These are phyloP conservation scores for Porites rus DNA, from an alignment of 92 coral and sea anemone genomes.

Conservation along the genomic window DNA sequence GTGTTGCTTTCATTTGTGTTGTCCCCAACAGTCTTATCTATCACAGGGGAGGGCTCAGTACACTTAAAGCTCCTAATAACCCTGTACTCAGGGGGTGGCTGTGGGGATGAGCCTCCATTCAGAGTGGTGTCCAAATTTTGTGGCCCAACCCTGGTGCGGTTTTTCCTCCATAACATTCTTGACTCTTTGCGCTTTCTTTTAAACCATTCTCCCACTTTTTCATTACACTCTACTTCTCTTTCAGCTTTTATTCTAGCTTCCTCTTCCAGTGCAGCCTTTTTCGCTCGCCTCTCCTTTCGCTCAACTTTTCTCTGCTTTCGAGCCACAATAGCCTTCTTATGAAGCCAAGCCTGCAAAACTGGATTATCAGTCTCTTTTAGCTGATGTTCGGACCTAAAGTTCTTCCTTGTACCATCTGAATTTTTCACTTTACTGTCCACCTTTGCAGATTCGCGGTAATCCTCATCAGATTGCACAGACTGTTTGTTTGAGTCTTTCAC, in stretches of 20 bases:
- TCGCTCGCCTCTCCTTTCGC: constrained; percentile 75
- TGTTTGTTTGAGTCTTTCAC: constrained; percentile 19
- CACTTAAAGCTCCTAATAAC: constrained; percentile 71
- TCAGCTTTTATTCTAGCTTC: constrained; percentile 67
- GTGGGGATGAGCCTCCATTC: constrained; percentile 11
- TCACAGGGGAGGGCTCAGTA: constrained; percentile 7
- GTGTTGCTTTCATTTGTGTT: background rate
- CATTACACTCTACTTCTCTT: constrained; percentile 55
- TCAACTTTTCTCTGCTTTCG: constrained; percentile 75
- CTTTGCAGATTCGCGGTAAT: constrained; percentile 7
- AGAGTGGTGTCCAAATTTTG: constrained; percentile 38
- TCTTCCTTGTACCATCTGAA: constrained; percentile 78
- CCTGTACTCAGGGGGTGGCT: constrained; percentile 70
- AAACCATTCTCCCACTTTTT: constrained; percentile 77
- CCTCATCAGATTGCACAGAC: background rate
- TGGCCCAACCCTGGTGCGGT: constrained; percentile 67
- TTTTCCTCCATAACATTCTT: constrained; percentile 52
- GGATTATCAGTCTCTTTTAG: constrained; percentile 84
- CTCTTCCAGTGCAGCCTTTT: constrained; percentile 75
- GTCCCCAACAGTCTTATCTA: background rate
- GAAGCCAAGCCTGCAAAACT: constrained; percentile 85
- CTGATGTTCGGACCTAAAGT: constrained; percentile 82
- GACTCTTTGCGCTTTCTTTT: constrained; percentile 67
- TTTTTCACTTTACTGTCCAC: constrained; percentile 43
- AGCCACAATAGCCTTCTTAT: constrained; percentile 72